Conservation (phyloP, 2,888 invertebrate species). For the Amphipyra berbera region DNA sequence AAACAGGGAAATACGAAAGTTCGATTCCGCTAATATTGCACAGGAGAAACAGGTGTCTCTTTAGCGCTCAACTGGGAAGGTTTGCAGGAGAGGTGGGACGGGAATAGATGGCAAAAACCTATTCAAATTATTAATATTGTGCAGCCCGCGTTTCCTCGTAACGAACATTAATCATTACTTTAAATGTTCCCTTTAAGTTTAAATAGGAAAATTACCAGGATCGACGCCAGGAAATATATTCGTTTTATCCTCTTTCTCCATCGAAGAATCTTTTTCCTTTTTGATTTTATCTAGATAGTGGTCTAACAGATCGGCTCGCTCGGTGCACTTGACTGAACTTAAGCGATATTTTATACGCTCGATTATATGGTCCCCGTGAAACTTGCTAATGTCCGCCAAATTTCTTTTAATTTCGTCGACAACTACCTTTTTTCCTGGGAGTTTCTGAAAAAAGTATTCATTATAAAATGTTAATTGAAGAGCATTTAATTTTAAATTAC, state of each 20-base stretch:
- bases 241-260: conserved; percentile 17
- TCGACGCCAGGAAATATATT: conserved; percentile 25
- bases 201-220: conserved; percentile 27
- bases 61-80: no score
- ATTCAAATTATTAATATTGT: no score
- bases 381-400: conserved; percentile 64
- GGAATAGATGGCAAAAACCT: no score
- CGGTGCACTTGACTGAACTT: conserved; percentile 28
- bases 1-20: no score
- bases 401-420: conserved; percentile 86
- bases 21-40: no score
- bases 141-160: no score
- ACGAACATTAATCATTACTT: no score
- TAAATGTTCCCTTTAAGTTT: background rate
- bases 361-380: conserved; percentile 62
- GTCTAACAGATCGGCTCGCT: conserved; percentile 68
- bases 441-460: conserved; percentile 51
- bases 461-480: background rate
- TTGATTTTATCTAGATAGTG: conserved; percentile 65
- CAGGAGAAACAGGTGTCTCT: no score
- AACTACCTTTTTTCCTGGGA: conserved; percentile 69
- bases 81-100: no score
- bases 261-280: conserved; percentile 10
- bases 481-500: background rate
- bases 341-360: conserved; percentile 52